phyloP scores from a whole-genome alignment of 2,888 invertebrate species.

The Tenthredo amoena region DNA sequence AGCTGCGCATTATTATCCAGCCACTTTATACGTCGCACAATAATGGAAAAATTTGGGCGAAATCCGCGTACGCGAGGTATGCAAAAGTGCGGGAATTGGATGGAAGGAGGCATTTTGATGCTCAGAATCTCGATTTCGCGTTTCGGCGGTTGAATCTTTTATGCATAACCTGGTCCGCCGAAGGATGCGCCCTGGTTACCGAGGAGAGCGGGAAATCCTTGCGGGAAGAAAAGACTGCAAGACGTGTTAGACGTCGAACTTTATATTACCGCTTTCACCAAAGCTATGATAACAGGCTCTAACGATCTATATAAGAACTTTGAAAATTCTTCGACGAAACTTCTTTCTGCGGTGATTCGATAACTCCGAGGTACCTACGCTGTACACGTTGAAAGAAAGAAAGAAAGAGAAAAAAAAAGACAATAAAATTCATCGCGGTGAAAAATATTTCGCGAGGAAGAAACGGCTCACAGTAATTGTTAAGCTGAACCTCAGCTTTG shows the following conservation, averaged over 20 bases:
- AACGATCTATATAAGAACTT: background rate
- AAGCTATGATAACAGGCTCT: background rate
- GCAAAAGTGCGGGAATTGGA: constrained; percentile 42
- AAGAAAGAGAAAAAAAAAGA: background rate
- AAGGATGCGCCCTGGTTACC: constrained; percentile 42
- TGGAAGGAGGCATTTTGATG: constrained; percentile 27
- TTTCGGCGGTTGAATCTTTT: constrained; percentile 45
- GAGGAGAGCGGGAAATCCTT: constrained; percentile 20
- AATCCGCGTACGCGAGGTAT: constrained; percentile 37
- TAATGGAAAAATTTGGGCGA: constrained; percentile 42
- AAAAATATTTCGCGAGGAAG: background rate
- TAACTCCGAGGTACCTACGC: background rate
- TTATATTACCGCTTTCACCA: background rate
- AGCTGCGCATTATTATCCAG: constrained; percentile 21
- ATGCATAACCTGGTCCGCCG: constrained; percentile 39
- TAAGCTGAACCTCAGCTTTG: background rate
- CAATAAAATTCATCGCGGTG: background rate
- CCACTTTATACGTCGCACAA: constrained; percentile 40
- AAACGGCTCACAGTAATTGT: background rate
- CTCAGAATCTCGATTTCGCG: constrained; percentile 46
- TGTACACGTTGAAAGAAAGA: background rate
- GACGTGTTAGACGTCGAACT: constrained; percentile 1
- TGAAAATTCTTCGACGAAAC: background rate
- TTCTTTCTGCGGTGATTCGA: background rate
- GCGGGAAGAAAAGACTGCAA: background rate